phyloP scores from a whole-genome alignment of 2,113 vertebrate species.

The Gulo gulo region DNA sequence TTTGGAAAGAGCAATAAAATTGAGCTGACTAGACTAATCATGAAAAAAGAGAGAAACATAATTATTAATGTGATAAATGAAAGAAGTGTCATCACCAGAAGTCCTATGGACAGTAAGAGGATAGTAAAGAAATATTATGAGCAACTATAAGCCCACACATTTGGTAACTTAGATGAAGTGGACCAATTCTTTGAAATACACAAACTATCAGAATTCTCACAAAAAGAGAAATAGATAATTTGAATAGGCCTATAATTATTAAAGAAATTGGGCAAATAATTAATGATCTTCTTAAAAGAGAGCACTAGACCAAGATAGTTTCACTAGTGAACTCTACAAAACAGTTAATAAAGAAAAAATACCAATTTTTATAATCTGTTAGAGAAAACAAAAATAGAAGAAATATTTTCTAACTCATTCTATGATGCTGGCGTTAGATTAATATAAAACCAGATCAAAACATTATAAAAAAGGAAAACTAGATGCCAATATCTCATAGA shows the following conservation, averaged over 20 bases:
- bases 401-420: background rate
- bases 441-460: slow-evolving; percentile 19
- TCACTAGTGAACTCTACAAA: background rate
- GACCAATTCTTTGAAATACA: background rate
- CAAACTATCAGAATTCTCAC: background rate
- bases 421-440: background rate
- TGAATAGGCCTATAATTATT: background rate
- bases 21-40: background rate
- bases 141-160: background rate
- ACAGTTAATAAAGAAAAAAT: background rate
- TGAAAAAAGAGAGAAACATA: background rate
- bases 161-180: background rate
- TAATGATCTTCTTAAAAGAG: background rate
- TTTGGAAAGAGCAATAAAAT: background rate
- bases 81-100: background rate
- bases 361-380: background rate
- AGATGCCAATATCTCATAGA: background rate
- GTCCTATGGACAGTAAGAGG: background rate
- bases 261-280: background rate
- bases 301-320: background rate
- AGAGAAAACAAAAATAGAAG: slow-evolving; percentile 26
- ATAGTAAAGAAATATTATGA: background rate
- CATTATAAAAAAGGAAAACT: background rate
- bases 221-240: background rate
- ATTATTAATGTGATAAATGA: background rate